Evolutionary conservation across 2,797 vertebrate species (phyloP).

Genomic region (Phrynocephalus forsythii): DNA sequence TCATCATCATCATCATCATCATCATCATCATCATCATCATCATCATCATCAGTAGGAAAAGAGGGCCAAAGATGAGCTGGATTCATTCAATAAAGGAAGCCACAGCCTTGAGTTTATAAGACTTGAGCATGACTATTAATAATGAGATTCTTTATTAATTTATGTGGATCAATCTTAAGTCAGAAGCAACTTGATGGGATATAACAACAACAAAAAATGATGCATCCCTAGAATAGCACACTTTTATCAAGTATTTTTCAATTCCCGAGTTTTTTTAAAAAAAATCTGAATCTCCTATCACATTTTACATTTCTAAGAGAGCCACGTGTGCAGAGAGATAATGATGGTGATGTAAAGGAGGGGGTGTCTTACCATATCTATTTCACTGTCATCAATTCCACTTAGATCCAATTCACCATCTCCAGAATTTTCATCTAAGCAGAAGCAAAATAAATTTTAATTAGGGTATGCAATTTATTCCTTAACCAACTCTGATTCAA

Average conservation of each 20-base stretch:
- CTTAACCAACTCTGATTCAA: slow-evolving; percentile 35
- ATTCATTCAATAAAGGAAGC: too few relatives aligned
- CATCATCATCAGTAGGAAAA: too few relatives aligned
- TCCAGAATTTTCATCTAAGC: slow-evolving; percentile 81
- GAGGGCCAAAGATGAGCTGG: too few relatives aligned
- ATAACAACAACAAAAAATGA: background rate
- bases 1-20: too few relatives aligned
- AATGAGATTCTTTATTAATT: too few relatives aligned
- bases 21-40: too few relatives aligned
- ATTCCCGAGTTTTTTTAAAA: background rate
- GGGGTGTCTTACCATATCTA: slow-evolving; percentile 86
- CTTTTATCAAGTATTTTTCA: background rate
- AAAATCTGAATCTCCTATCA: background rate
- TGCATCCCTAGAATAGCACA: background rate
- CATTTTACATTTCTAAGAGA: background rate
- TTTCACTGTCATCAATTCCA: slow-evolving; percentile 94
- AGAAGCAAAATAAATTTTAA: slow-evolving; percentile 52
- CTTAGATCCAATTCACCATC: slow-evolving; percentile 94
- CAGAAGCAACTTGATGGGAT: too few relatives aligned
- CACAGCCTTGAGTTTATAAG: too few relatives aligned
- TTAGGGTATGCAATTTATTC: slow-evolving; percentile 25
- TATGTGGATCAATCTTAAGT: too few relatives aligned
- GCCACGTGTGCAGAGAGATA: background rate
- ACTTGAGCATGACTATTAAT: too few relatives aligned
- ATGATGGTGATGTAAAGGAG: background rate